A percentile compares a stretch with the other conserved stretches of the same genome.
phyloP scores from a whole-genome alignment of 2,113 vertebrate genomes.

The Channa argus region DNA sequence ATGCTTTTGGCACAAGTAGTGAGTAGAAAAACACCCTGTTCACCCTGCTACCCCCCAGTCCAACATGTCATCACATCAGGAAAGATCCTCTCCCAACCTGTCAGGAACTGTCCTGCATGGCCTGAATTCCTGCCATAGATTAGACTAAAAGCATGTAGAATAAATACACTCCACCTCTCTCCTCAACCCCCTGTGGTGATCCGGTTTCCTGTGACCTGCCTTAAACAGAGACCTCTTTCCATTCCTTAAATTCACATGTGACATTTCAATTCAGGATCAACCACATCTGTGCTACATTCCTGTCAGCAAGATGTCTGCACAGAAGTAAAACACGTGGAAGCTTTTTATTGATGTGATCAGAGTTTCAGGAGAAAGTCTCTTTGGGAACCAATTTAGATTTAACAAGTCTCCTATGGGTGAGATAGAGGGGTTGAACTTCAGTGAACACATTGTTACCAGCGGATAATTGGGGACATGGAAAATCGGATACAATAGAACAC shows the following conservation, averaged over 20 bases:
- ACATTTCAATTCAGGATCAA: slow-evolving; percentile 31
- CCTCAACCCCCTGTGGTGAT: slow-evolving; percentile 14
- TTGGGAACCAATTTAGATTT: slow-evolving; percentile 42
- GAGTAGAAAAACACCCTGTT: too few species aligned
- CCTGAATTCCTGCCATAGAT: neutral
- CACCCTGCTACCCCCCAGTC: too few species aligned
- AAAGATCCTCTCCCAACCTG: neutral
- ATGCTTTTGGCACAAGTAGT: too few species aligned
- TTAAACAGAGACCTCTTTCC: slow-evolving; percentile 31
- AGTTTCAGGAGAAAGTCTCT: slow-evolving; percentile 35
- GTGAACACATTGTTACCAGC: slow-evolving; percentile 12
- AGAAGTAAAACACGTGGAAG: slow-evolving; percentile 13
- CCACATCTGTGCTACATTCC: slow-evolving; percentile 4
- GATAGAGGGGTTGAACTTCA: slow-evolving; percentile 3
- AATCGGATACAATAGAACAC: neutral
- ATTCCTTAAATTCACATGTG: slow-evolving; percentile 18
- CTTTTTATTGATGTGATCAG: slow-evolving; percentile 40
- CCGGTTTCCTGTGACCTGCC: slow-evolving; percentile 22
- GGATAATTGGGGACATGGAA: slow-evolving; percentile 23
- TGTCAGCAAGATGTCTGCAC: slow-evolving; percentile 18
- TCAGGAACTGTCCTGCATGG: neutral
- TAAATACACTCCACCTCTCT: slow-evolving; percentile 14
- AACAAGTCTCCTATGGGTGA: slow-evolving; percentile 34
- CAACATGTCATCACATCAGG: too few species aligned
- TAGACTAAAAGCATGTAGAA: slow-evolving; percentile 2